These are phyloP conservation scores for Formicarius rufipectus DNA, from an alignment of 2,113 vertebrate species.

Conservation along the genomic window DNA sequence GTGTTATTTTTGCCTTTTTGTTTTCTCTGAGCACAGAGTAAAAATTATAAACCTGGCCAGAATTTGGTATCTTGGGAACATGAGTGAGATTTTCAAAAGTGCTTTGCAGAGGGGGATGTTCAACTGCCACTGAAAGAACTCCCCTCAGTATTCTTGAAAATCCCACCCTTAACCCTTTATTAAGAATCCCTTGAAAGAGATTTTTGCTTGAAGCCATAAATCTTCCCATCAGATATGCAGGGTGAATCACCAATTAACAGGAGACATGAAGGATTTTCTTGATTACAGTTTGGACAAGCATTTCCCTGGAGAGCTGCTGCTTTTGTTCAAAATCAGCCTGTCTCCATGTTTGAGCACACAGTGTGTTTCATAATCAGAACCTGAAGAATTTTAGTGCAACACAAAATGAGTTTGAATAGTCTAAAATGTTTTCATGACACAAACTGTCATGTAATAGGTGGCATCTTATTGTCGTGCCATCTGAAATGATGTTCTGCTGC, in stretches of 20 bases:
- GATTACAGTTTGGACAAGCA: slow-evolving; percentile 25
- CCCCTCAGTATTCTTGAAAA: slow-evolving; percentile 11
- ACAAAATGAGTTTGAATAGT: not conserved
- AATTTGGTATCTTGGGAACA: not conserved
- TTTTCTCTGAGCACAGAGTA: not conserved
- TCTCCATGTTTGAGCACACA: not conserved
- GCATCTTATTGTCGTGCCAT: not conserved
- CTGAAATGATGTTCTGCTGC: not conserved
- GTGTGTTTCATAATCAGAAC: not conserved
- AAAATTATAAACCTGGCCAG: not conserved
- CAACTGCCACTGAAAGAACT: not conserved
- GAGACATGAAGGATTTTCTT: slow-evolving; percentile 34
- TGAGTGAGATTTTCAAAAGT: not conserved
- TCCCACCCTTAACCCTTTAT: slow-evolving; percentile 41
- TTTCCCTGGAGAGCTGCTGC: slow-evolving; percentile 45
- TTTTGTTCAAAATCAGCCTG: slow-evolving; percentile 25
- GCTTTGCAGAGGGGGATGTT: not conserved
- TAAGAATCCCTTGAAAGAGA: slow-evolving; percentile 42
- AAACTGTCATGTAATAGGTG: not conserved
- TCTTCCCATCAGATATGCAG: slow-evolving; percentile 43
- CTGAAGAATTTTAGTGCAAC: not conserved
- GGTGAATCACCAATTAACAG: slow-evolving; percentile 36
- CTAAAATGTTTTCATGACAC: not conserved
- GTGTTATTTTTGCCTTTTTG: not conserved
- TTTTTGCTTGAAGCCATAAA: slow-evolving; percentile 44